Conservation (phyloP, 2,797 vertebrate genomes). For the Coregonus suidteri region DNA sequence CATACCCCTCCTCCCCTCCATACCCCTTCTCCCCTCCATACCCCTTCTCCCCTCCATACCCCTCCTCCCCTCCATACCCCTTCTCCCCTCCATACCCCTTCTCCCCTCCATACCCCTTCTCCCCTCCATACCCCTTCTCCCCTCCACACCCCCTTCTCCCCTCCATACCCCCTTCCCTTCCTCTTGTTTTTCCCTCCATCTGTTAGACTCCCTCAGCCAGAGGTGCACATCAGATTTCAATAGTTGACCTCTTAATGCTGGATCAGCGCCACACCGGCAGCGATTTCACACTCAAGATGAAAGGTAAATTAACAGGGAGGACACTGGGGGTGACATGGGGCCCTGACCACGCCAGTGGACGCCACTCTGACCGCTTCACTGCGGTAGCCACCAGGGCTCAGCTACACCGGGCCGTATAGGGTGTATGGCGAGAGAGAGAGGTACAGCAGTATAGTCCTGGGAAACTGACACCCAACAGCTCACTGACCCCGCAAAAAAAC, state of each 20-base stretch:
- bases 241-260: constrained; percentile 84
- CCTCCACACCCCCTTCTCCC: too few species aligned
- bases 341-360: constrained; percentile 66
- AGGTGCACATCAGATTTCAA: constrained; percentile 83
- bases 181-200: constrained; percentile 53
- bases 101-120: too few species aligned
- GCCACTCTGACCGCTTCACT: constrained; percentile 63
- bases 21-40: too few species aligned
- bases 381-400: constrained; percentile 40
- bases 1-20: too few species aligned
- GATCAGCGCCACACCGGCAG: constrained; percentile 79
- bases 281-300: constrained; percentile 86
- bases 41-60: constrained; percentile 41
- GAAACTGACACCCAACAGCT: not conserved
- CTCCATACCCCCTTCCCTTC: not conserved
- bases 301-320: constrained; percentile 84
- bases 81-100: constrained; percentile 35
- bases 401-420: constrained; percentile 48
- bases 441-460: not conserved
- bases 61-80: constrained; percentile 31
- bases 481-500: not conserved
- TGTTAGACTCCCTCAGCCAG: constrained; percentile 74
- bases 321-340: constrained; percentile 72
- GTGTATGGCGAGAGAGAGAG: constrained; percentile 17
- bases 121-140: too few species aligned